Percentiles rank a stretch among this genome's conserved stretches.
Conservation (phyloP, 2,797 vertebrate genomes). For the Catamblyrhynchus diadema region DNA sequence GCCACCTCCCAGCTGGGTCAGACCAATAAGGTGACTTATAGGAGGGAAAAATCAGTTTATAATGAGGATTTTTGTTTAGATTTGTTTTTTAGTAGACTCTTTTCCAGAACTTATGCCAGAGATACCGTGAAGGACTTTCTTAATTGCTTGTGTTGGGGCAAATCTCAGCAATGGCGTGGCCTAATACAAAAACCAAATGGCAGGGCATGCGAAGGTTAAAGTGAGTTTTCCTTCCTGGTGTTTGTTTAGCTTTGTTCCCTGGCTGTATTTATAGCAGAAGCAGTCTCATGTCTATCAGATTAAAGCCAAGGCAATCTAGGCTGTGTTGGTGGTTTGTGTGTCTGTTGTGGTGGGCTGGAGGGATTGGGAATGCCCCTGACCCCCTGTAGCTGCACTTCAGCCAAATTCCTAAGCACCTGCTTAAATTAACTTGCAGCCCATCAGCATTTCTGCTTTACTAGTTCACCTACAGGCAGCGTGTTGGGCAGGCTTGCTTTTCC, state of each 20-base stretch:
- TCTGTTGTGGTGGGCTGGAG: not conserved
- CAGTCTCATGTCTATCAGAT: not conserved
- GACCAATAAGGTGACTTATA: not conserved
- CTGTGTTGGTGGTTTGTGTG: not conserved
- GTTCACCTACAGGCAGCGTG: not conserved
- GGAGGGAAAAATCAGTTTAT: not conserved
- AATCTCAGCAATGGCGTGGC: not conserved
- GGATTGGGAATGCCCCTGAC: not conserved
- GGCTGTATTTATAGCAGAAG: conserved; percentile 5
- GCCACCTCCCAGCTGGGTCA: not conserved
- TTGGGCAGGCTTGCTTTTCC: not conserved
- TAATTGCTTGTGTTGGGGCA: not conserved
- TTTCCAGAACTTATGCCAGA: not conserved
- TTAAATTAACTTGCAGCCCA: not conserved
- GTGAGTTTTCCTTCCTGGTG: not conserved
- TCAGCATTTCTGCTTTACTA: not conserved
- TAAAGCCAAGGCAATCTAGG: not conserved
- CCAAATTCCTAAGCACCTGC: not conserved
- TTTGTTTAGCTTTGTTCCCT: conserved; percentile 29
- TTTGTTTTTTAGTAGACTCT: not conserved
- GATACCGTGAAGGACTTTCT: not conserved
- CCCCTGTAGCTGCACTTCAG: not conserved
- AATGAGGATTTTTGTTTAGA: not conserved
- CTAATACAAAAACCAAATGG: not conserved
- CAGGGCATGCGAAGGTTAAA: conserved; percentile 18